Base-by-base conservation (phyloP, 2,888 invertebrate species). In the Drosophila tanythrix region DNA sequence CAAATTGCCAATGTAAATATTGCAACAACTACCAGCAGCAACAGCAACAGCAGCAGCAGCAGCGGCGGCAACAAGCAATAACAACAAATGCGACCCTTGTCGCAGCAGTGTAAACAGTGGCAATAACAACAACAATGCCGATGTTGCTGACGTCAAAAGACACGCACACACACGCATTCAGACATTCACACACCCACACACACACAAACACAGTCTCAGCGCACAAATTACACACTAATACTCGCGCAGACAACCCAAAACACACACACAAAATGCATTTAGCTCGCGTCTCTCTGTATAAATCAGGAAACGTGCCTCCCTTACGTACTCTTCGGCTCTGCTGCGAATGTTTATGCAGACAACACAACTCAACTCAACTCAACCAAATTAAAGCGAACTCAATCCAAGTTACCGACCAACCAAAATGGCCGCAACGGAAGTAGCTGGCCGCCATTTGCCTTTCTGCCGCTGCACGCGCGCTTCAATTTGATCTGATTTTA, bases 1-100 rank as follows among this genome's bases (percentile, higher is more conserved):
- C 83, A 86, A 85, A 86, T 85, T 88, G 83, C 79, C 86, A 86
- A 75, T 83, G 83, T 85, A 88, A 85, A 88, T 85, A 86, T 85
- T 85, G 88, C 84, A 85, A 69, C 74, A 76, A 74, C 74, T 76
- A 67, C 50, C 13, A 33, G 35, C 55, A 63, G 29, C 21, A 63
- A 25, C 21, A 63, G 25, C 40, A 52, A 43, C 35, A 31, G 50
- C 13, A 62, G 40, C 50, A 65, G 64, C 53, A 64, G 35, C 52
- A 48, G 31, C 57, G 60, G 58, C 59, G 36, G 43, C 57, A 63
- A 31, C 55, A 51, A 76, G 75, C 75, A 87, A 84, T 85, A 82
- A 84, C 89, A 85, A 74, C 72, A 89, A 88, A 78, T 82, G 66
- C 70, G 78, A 66, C 72, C 82, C 74, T 74, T 80, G 83, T 68